Evolutionary conservation across 2,888 invertebrate genomes (phyloP), one percentile per base, ranked within the genome.

Genomic region (Macropis europaea): DNA sequence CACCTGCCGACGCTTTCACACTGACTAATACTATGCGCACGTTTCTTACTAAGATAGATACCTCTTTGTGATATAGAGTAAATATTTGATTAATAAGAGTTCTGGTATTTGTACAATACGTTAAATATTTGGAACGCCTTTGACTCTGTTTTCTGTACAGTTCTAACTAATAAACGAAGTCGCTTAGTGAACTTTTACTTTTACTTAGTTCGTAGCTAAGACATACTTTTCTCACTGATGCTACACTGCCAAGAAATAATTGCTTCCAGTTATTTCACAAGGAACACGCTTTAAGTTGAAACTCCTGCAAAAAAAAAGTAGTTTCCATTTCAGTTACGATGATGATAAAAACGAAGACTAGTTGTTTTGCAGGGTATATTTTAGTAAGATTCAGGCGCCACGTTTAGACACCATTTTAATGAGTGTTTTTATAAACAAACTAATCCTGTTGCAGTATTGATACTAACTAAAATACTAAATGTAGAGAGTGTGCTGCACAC

Each of bases 1-100:
- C 89, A 90, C 90, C 87, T 89, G 90, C 89, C 88, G 84, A 89
- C 87, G 90, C 90, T 90, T 90, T 80, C 81, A 88, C 89, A 90
- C 89, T 87, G 85, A 90, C 85, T 84, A 78, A 83, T 85, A 84
- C 74, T 84, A 81, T 80, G 85, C 81, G 87, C 86, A 82, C 86
- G 87, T 88, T 71, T 87, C 89, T 89, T 86, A 87, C 86, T 86
- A 83, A 86, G n/a, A 87, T 83, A 82, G 83, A 73, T 82, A 83
- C 81, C 77, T 56, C 45, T 63, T 24, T 40, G 48, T 52, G 45
- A 26, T 59, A 32, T 38, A 15, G 54, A 63, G 13, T 62, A 62
- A 50, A 57, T 17, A 28, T 45, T 24, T n/a, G 17, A 30, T 40
- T 13, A 11, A 45, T 24, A 26, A 17, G 7, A 32, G 11, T 7